Percentiles rank a stretch among this genome's conserved stretches.
phyloP scores from a whole-genome alignment of 2,888 invertebrate genomes.

The Belgica antarctica region DNA sequence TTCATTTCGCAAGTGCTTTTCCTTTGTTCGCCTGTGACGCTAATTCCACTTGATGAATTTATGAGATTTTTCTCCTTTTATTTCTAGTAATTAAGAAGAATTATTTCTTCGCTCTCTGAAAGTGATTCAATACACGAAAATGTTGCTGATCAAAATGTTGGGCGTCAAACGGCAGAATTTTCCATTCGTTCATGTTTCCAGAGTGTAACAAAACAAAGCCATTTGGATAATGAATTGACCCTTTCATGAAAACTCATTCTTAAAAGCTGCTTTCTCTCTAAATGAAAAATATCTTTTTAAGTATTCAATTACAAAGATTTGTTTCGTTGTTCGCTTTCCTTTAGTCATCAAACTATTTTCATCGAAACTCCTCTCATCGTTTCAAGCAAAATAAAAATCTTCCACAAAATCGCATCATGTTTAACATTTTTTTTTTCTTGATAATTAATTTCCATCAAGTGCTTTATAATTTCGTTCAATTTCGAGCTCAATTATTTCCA shows the following conservation, averaged over 20 bases:
- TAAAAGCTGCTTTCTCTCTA: too few species aligned
- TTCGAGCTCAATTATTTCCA: too few species aligned
- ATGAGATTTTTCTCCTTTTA: background rate
- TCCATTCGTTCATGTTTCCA: too few species aligned
- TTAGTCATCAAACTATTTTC: conserved; percentile 1
- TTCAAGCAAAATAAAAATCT: too few species aligned
- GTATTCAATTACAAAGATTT: conserved; percentile 8
- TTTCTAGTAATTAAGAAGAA: conserved; percentile 6
- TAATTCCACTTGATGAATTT: conserved; percentile 28
- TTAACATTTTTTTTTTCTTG: background rate
- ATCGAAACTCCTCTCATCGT: background rate
- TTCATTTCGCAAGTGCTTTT: background rate
- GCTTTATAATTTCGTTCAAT: too few species aligned
- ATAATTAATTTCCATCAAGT: background rate
- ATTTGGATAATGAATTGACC: too few species aligned
- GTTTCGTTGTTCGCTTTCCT: background rate
- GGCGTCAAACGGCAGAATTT: too few species aligned
- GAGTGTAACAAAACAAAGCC: too few species aligned
- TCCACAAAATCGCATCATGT: background rate
- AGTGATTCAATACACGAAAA: too few species aligned
- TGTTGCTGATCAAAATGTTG: too few species aligned
- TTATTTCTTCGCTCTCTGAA: background rate
- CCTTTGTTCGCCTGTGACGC: conserved; percentile 7
- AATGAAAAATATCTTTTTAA: conserved; percentile 3
- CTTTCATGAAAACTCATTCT: too few species aligned